A percentile compares a stretch with the other conserved stretches of the same genome.
Evolutionary conservation across 1,140 invertebrate species (phyloP).

Genomic region (Musca domestica): DNA sequence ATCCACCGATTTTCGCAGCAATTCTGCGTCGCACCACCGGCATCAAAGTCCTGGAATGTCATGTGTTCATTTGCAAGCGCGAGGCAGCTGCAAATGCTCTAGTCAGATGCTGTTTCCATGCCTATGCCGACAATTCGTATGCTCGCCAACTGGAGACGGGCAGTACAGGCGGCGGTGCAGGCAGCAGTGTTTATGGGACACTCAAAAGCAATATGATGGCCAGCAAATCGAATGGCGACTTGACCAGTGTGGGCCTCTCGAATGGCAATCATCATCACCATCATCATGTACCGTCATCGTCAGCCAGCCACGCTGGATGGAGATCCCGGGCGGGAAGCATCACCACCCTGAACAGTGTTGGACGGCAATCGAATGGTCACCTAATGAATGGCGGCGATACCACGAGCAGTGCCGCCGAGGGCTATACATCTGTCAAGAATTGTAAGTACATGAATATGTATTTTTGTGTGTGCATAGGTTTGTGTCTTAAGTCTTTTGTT

Average conservation of each 20-base stretch:
- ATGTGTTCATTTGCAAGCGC: constrained; percentile 96
- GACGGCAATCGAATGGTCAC: constrained; percentile 44
- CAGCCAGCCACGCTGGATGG: constrained; percentile 55
- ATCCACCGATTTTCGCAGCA: constrained; percentile 96
- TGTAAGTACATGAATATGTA: constrained; percentile 48
- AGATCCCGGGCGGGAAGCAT: constrained; percentile 58
- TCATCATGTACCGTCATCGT: constrained; percentile 13
- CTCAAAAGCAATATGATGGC: constrained; percentile 55
- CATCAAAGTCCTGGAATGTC: constrained; percentile 99
- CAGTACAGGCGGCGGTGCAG: constrained; percentile 36
- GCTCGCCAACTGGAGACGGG: constrained; percentile 74
- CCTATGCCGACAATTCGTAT: constrained; percentile 91
- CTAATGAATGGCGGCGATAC: constrained; percentile 41
- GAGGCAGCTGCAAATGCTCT: constrained; percentile 93
- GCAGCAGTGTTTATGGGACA: constrained; percentile 50
- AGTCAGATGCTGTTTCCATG: constrained; percentile 91
- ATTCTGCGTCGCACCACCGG: constrained; percentile 92
- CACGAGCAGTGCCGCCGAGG: constrained; percentile 46
- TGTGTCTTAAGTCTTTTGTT: constrained; percentile 10
- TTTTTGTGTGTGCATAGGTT: neutral
- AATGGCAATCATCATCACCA: constrained; percentile 44
- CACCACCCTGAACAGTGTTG: constrained; percentile 60
- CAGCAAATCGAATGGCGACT: constrained; percentile 48
- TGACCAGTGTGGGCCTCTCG: constrained; percentile 37
- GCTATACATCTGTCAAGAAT: constrained; percentile 53